Base-by-base conservation (phyloP, 1,140 invertebrate species). In the Wiebesia pumilae region DNA sequence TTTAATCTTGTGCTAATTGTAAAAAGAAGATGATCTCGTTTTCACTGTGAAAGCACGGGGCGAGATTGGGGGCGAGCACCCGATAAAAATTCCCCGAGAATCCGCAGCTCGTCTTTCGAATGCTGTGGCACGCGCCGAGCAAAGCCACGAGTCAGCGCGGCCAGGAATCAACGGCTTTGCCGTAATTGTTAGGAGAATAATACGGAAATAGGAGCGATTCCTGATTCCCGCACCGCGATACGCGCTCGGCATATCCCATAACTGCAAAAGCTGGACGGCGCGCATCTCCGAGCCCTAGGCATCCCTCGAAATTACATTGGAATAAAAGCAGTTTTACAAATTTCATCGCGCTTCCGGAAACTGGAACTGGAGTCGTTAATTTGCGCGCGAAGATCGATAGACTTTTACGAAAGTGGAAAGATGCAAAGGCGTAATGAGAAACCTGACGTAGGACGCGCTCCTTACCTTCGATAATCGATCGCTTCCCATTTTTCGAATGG, bases 151-250 rank as follows among this genome's bases (percentile, higher is more conserved):
- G 14, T 54, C 4, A 33, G 43, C 75, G 38, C 16, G 24, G 33
- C 69, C 1, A n/a, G 43, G 82, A 35, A 75, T 35, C 54, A 33
- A 40, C 38, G 65, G 84, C 84, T 85, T 85, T 85, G 78, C 77
- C 35, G 84, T 43, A 85, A 85, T 81, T 40, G 84, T 85, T 75
- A 67, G 85, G 35, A 75, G 85, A 86, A 86, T 85, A 85, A 85
- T 85, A 81, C 84, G 84, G 84, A 86, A 86, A 82, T 86, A 78
- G 85, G 58, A 78, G 38, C 85, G 80, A 81, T 78, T 40, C 82
- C 85, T 82, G 79, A 82, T 86, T 86, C 80, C 71, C 30, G 73
- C 3, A 69, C 69, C 10, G 47, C 51, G 78, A 86, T 78, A 86
- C 85, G 80, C 71, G 85, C 47, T 14, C 58, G 24, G 73, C 35